Evolutionary conservation across 2,113 vertebrate species (phyloP), one percentile per base, ranked within the genome.

Genomic region (Pelobates fuscus): DNA sequence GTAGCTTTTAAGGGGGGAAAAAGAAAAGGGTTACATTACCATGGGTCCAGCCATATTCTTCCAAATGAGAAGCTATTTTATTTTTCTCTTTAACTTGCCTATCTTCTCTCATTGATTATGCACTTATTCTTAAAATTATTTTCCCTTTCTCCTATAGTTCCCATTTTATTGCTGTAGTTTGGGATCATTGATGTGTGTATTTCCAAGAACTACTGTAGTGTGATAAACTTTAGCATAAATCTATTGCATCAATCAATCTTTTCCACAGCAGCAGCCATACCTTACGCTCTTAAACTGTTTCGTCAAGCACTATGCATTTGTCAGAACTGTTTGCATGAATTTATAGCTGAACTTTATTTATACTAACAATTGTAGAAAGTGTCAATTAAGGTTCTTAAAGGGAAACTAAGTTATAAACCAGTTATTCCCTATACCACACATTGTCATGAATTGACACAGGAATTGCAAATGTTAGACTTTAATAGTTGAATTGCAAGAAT

Each of bases 201-300:
- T 55, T 23, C 52, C 52, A 55, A 55, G 58, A 10, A 63, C 21
- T 54, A 72, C 69, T 54, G 43, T 52, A 62, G 18, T 32, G 18
- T 32, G 6, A 60, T 26, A 7, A 58, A 27, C 30, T 20, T 10
- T 23, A 60, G 59, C 12, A 71, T 62, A 62, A 20, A 71, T 71
- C 41, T 71, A 8, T n/a, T 61, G 12, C 37, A 46, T 17, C 10
- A 71, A 71, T 71, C 41, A 49, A 29, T 30, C 23, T 24, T 21
- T 26, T 24, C 24, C 7, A 18, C 2, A 29, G 20, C 2, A 23
- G 14, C 46, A 2, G 6, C 18, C 20, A 23, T 55, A 8, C 52
- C 52, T 20, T 55, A 55, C 52, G 7, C n/a, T 55, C n/a, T 55
- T 49, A 49, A 20, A 2, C n/a, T 55, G 52, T 23, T 55, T 23